Conservation (phyloP, 2,888 invertebrate species). For the Chironomus riparius region DNA sequence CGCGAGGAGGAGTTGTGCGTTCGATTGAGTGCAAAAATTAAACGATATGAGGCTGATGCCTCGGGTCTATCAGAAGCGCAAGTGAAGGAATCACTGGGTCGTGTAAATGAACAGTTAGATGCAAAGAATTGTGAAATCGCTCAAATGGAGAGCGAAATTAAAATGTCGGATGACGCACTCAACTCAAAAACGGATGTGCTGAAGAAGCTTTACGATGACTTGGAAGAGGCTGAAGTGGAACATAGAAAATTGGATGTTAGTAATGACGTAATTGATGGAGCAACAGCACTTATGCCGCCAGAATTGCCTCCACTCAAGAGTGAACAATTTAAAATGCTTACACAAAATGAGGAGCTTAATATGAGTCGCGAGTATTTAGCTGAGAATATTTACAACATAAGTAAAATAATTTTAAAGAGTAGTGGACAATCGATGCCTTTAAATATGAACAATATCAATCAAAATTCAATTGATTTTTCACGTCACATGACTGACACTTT, state of each 20-base stretch:
- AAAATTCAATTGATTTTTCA: not conserved
- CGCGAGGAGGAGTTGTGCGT: constrained; percentile 64
- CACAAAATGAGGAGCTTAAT: not conserved
- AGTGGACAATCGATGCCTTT: not conserved
- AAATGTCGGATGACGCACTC: constrained; percentile 46
- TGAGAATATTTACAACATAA: constrained; percentile 23
- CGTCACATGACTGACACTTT: no score
- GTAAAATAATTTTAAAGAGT: constrained; percentile 19
- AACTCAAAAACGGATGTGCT: constrained; percentile 47
- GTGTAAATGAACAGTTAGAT: constrained; percentile 47
- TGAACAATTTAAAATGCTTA: not conserved
- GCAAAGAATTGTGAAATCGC: constrained; percentile 48
- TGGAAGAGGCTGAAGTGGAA: constrained; percentile 38
- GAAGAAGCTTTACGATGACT: constrained; percentile 47
- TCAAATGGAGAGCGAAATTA: constrained; percentile 45
- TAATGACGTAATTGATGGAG: not conserved
- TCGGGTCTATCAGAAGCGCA: constrained; percentile 38
- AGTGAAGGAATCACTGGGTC: constrained; percentile 45
- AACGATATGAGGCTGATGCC: constrained; percentile 49
- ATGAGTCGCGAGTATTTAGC: constrained; percentile 23
- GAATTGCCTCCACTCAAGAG: not conserved
- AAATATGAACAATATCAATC: not conserved
- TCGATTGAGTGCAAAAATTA: constrained; percentile 55
- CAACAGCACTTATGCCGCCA: not conserved
- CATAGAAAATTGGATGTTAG: constrained; percentile 11